Conservation (phyloP, 2,113 vertebrate genomes). For the Tonatia bakeri region DNA sequence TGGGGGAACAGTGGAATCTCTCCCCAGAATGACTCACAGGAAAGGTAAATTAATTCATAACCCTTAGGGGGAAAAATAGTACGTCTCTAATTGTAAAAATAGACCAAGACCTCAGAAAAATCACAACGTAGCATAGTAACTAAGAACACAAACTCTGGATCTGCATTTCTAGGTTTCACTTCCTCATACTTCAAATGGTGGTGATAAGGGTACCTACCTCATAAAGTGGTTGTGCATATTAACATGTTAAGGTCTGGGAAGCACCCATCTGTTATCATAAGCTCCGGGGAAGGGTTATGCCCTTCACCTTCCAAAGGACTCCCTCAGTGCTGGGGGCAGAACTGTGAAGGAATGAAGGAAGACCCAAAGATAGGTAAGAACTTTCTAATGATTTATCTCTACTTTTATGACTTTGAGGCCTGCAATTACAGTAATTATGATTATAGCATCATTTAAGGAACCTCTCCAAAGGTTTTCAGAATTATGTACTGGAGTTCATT, state of each 20-base stretch:
- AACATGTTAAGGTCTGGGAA: neutral
- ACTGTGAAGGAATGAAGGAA: neutral
- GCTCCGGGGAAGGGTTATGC: neutral
- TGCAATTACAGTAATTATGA: neutral
- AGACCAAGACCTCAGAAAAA: neutral
- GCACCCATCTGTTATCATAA: neutral
- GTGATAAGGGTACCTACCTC: neutral
- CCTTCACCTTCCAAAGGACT: neutral
- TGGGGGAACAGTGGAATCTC: neutral
- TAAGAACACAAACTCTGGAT: neutral
- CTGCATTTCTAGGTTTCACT: neutral
- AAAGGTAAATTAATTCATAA: neutral
- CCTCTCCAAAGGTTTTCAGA: neutral
- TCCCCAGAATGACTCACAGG: neutral
- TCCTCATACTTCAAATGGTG: neutral
- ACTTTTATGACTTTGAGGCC: neutral
- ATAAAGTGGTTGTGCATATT: neutral
- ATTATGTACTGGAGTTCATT: neutral
- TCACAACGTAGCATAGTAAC: neutral
- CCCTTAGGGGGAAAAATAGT: neutral
- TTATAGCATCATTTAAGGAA: neutral
- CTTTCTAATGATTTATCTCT: neutral
- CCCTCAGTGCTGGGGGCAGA: neutral
- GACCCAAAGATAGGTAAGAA: neutral
- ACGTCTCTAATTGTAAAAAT: neutral